phyloP scores from a whole-genome alignment of 2,888 invertebrate genomes.

The Tipula unca region DNA sequence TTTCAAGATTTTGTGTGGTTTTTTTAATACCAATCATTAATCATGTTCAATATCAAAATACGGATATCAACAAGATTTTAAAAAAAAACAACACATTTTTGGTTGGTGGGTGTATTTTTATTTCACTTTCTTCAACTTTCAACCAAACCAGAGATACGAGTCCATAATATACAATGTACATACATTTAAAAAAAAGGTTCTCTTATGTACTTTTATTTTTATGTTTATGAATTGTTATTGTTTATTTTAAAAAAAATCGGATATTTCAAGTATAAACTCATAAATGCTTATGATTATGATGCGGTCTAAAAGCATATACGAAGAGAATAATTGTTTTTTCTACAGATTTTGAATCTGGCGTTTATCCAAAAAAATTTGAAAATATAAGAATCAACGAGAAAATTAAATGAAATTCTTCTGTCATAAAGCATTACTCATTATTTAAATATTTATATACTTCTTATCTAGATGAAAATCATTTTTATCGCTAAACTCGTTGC shows the following conservation, averaged over 20 bases:
- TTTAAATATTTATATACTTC: not conserved
- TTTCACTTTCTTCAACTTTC: too few species aligned
- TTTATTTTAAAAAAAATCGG: not conserved
- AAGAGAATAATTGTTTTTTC: not conserved
- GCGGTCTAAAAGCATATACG: not conserved
- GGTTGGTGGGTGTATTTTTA: too few species aligned
- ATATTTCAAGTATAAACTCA: not conserved
- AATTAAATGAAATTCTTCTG: not conserved
- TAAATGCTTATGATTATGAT: conserved; percentile 8
- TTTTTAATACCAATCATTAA: too few species aligned
- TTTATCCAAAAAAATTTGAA: not conserved
- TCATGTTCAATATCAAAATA: too few species aligned
- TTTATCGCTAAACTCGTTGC: not conserved
- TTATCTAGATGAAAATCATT: not conserved
- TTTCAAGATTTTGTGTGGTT: too few species aligned
- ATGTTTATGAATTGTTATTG: too few species aligned
- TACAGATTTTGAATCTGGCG: not conserved
- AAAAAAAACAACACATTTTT: too few species aligned
- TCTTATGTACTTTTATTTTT: too few species aligned
- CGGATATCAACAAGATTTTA: too few species aligned
- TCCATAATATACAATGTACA: too few species aligned
- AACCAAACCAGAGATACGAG: too few species aligned
- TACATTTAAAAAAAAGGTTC: too few species aligned
- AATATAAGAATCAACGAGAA: not conserved
- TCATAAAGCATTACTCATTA: not conserved